Percentiles rank a stretch among this genome's conserved stretches.
phyloP scores from a whole-genome alignment of 2,113 vertebrate genomes.

The Lophura nycthemera region DNA sequence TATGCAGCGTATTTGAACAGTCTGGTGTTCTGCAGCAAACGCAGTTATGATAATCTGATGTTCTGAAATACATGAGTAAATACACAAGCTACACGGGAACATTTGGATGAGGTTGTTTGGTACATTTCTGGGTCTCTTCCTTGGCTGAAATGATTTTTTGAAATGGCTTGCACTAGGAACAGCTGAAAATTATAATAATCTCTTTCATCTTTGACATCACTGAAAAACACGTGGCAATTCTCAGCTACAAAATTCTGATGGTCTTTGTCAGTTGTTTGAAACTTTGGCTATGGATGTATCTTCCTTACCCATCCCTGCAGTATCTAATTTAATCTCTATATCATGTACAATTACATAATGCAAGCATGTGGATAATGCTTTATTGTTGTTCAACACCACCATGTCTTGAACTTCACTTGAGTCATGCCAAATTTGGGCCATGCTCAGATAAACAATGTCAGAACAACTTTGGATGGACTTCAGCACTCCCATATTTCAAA shows the following conservation, averaged over 20 bases:
- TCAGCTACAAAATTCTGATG: conserved; percentile 23
- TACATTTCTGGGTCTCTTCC: not conserved
- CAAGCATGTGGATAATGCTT: not conserved
- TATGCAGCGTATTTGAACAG: not conserved
- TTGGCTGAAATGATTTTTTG: not conserved
- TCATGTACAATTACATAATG: not conserved
- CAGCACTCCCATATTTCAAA: conserved; percentile 19
- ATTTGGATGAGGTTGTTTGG: not conserved
- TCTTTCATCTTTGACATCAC: conserved; percentile 50
- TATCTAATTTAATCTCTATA: not conserved
- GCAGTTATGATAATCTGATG: not conserved
- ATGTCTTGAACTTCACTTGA: not conserved
- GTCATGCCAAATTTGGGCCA: not conserved
- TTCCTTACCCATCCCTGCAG: not conserved
- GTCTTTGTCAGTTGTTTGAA: conserved; percentile 17
- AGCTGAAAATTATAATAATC: conserved; percentile 46
- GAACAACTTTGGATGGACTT: not conserved
- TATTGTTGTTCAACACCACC: not conserved
- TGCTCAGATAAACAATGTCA: not conserved
- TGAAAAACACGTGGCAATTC: conserved; percentile 12
- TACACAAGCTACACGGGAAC: not conserved
- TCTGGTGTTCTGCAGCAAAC: not conserved
- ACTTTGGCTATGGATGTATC: not conserved
- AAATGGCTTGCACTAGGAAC: conserved; percentile 19
- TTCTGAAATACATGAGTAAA: not conserved